These are phyloP conservation scores for Dendrolimus punctatus DNA, from an alignment of 1,140 invertebrate species.

Conservation along the genomic window DNA sequence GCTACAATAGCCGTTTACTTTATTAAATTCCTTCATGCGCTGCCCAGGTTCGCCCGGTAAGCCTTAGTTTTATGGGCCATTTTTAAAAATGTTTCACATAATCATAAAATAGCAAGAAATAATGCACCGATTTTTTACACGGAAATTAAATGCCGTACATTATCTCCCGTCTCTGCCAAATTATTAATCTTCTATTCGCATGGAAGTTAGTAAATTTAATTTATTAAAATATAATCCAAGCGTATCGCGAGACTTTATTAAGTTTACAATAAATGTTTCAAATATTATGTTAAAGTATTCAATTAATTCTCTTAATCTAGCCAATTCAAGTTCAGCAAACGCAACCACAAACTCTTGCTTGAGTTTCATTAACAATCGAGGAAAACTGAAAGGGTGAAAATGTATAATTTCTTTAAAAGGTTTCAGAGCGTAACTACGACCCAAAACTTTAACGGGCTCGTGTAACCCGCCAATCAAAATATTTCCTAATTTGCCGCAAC, in stretches of 20 bases:
- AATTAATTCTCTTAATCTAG: no score
- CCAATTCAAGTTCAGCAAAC: no score
- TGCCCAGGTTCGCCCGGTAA: constrained; percentile 42
- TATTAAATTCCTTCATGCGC: constrained; percentile 55
- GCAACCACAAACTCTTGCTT: no score
- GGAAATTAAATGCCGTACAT: constrained; percentile 24
- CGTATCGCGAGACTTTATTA: no score
- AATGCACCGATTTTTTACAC: constrained; percentile 42
- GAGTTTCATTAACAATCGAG: no score
- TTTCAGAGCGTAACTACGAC: constrained; percentile 15
- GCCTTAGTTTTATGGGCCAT: constrained; percentile 58
- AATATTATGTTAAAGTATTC: no score
- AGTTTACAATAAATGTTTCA: no score
- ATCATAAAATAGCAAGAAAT: constrained; percentile 36
- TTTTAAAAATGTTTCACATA: constrained; percentile 65
- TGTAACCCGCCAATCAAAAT: constrained; percentile 22
- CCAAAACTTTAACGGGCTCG: constrained; percentile 22
- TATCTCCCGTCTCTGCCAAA: no score
- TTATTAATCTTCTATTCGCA: background rate
- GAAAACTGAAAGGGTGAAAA: constrained; percentile 10
- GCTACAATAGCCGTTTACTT: constrained; percentile 48
- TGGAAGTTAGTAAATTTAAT: background rate
- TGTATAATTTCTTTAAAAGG: constrained; percentile 26
- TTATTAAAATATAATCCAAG: no score
- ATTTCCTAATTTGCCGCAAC: constrained; percentile 20